Conservation (phyloP, 1,140 invertebrate genomes). For the Tetramorium alpestre region DNA sequence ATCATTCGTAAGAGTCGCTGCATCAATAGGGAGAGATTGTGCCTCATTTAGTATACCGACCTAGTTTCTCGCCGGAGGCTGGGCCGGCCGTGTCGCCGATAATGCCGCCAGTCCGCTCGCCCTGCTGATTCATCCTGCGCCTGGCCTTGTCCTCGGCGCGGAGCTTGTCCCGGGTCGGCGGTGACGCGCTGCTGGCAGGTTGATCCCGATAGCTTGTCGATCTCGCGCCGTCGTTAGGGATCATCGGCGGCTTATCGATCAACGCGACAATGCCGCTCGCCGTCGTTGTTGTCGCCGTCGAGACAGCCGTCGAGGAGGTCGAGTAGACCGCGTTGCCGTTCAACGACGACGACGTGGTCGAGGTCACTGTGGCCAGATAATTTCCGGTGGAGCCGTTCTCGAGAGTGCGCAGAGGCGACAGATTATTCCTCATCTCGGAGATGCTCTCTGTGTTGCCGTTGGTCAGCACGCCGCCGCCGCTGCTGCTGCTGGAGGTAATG, state of each 20-base stretch:
- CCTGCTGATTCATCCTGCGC: constrained; percentile 81
- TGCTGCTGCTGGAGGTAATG: constrained; percentile 65
- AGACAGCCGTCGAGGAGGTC: constrained; percentile 28
- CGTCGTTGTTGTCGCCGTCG: constrained; percentile 33
- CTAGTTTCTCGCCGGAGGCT: constrained; percentile 79
- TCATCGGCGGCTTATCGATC: constrained; percentile 80
- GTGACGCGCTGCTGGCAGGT: constrained; percentile 90
- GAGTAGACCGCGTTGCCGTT: constrained; percentile 51
- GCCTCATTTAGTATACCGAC: constrained; percentile 68
- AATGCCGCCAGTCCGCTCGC: constrained; percentile 68
- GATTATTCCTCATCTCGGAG: constrained; percentile 65
- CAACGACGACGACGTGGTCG: constrained; percentile 61
- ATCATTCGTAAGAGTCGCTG: background rate
- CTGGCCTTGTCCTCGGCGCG: constrained; percentile 90
- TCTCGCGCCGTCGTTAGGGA: constrained; percentile 72
- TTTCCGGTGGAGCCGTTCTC: constrained; percentile 77
- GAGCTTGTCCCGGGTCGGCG: constrained; percentile 91
- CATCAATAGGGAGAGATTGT: constrained; percentile 14
- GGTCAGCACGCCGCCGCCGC: constrained; percentile 65
- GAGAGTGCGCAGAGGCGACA: constrained; percentile 74
- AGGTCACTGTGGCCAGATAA: constrained; percentile 50
- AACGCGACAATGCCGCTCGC: constrained; percentile 31
- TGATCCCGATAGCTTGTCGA: constrained; percentile 86
- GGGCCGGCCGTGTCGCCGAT: constrained; percentile 64
- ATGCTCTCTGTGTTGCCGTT: constrained; percentile 71